Base-by-base conservation (phyloP, 2,888 invertebrate species). In the Lithophane leautieri region DNA sequence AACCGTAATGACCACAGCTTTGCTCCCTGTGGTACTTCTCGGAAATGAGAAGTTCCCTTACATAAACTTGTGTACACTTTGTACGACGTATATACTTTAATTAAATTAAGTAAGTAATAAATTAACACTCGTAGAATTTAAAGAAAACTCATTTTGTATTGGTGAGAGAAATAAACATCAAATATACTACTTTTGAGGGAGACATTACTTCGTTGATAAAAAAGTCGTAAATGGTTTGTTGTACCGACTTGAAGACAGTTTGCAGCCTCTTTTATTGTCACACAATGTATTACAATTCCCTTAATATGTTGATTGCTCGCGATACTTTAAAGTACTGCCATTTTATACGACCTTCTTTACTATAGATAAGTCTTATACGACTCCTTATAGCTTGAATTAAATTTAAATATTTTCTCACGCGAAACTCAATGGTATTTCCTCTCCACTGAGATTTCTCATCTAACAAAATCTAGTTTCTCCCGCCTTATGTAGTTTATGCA, bases 231-330 rank as follows among this genome's bases (percentile, higher is more conserved):
- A 86, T 52, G 71, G 75, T 66, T 72, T 78, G 67, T 82, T 81
- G 68, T 79, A 70, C 70, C 65, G 65, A 76, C 72, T 72, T 68
- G 76, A 82, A 63, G 70, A 70, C 70, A 54, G 70, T 76, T 75
- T 56, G 73, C 69, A 77, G 72, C 72, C 73, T 70, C 54, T 81
- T 87, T 85, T 88, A 88, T 74, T 85, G 76, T 81, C 78, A 70
- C 76, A 77, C 74, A 86, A 81, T 82, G 78, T 85, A 84, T 87
- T 77, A 85, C 76, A 58, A 84, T 82, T 78, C 72, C 67, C 77
- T 72, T 85, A 86, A 86, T 88, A 72, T 83, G 74, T 88, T 83
- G 86, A 87, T 86, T 86, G 83, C 72, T 77, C 65, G 73, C 66
- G 73, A 86, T 69, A 70, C 78, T 78, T 79, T 62, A 74, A 84